These are phyloP conservation scores for Myzus persicae DNA, from an alignment of 1,140 invertebrate genomes.

Conservation along the genomic window DNA sequence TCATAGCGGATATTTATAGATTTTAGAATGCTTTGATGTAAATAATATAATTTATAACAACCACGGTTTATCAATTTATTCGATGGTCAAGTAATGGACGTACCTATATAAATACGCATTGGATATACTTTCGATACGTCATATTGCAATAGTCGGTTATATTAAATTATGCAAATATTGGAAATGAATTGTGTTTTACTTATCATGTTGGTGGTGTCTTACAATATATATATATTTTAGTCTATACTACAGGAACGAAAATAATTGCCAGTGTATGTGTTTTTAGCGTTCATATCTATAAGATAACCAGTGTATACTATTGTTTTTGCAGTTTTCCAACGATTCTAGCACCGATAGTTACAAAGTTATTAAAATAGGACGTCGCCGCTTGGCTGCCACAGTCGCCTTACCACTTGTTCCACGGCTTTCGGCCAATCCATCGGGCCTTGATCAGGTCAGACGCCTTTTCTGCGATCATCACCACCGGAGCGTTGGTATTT, in stretches of 20 bases:
- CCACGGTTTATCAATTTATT: neutral
- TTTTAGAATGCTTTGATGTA: neutral
- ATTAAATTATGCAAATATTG: neutral
- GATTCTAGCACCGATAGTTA: neutral
- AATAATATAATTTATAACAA: neutral
- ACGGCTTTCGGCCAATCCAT: conserved; percentile 67
- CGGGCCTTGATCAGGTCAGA: conserved; percentile 79
- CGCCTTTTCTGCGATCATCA: conserved; percentile 85
- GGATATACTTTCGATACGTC: neutral
- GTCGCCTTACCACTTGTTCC: conserved; percentile 62
- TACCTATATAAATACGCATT: neutral
- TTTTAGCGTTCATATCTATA: neutral
- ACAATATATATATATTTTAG: neutral
- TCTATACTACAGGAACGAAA: neutral
- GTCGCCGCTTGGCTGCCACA: neutral
- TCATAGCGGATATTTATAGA: neutral
- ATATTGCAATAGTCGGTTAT: neutral
- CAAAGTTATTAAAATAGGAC: neutral
- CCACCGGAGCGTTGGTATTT: conserved; percentile 81
- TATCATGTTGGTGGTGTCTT: neutral
- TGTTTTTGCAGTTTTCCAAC: neutral
- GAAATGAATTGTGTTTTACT: neutral
- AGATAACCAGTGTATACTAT: neutral
- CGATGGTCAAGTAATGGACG: neutral
- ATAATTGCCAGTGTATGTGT: neutral